These are phyloP conservation scores for Phymatocera aterrima DNA, from an alignment of 2,888 invertebrate genomes.

Conservation along the genomic window DNA sequence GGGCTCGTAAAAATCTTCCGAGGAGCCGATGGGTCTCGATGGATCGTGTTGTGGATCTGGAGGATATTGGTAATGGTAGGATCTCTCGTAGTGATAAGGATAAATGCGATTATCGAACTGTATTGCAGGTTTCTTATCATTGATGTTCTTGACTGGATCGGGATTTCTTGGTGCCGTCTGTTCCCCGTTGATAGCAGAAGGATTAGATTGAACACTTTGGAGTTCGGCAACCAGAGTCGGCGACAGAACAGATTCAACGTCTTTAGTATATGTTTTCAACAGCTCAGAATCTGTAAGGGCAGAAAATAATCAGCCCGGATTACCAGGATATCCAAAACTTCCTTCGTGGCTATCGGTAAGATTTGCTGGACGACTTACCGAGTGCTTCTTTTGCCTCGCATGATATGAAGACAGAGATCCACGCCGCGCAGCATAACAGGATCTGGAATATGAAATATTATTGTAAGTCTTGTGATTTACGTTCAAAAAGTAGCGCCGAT, in stretches of 20 bases:
- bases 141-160: constrained; percentile 36
- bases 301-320: background rate
- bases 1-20: constrained; percentile 34
- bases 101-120: constrained; percentile 42
- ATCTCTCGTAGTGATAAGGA: constrained; percentile 45
- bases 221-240: constrained; percentile 56
- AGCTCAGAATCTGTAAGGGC: constrained; percentile 58
- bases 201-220: constrained; percentile 51
- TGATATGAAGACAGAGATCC: constrained; percentile 21
- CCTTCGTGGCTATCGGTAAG: background rate
- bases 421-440: constrained; percentile 48
- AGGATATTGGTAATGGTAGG: constrained; percentile 46
- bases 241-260: constrained; percentile 61
- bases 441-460: constrained; percentile 50
- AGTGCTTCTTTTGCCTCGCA: constrained; percentile 8
- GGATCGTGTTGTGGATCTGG: constrained; percentile 15
- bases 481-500: constrained; percentile 39
- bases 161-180: constrained; percentile 26
- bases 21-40: background rate
- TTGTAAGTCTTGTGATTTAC: background rate
- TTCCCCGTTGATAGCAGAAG: constrained; percentile 47
- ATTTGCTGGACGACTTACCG: constrained; percentile 12
- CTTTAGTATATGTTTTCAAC: constrained; percentile 60
- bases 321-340: background rate
- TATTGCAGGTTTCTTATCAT: constrained; percentile 28